phyloP scores from a whole-genome alignment of 2,797 vertebrate genomes.

The Carapus acus region DNA sequence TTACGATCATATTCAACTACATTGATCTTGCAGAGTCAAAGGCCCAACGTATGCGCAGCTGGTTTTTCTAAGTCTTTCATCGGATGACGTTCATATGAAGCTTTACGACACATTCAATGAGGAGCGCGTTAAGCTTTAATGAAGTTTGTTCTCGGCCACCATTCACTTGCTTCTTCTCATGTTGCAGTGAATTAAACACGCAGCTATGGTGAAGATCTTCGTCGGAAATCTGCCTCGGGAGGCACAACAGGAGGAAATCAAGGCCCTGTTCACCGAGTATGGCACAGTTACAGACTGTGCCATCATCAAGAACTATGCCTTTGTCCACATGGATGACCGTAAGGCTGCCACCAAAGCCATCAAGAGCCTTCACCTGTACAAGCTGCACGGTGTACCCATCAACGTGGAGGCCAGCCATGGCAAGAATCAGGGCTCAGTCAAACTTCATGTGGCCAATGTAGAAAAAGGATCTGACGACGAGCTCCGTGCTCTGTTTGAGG shows the following conservation, averaged over 20 bases:
- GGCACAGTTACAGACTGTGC: conserved; percentile 76
- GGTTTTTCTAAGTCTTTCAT: too few relatives aligned
- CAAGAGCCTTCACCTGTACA: conserved; percentile 70
- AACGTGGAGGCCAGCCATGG: conserved; percentile 76
- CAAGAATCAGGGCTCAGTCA: conserved; percentile 73
- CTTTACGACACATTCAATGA: too few relatives aligned
- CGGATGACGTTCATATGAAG: too few relatives aligned
- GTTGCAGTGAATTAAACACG: conserved; percentile 11
- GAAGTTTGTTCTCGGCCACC: too few relatives aligned
- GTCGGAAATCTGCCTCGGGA: conserved; percentile 76
- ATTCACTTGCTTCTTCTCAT: background rate
- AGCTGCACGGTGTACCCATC: conserved; percentile 71
- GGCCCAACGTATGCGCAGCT: background rate
- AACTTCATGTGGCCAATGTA: conserved; percentile 79
- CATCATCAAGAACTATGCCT: conserved; percentile 79
- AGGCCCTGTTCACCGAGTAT: conserved; percentile 68
- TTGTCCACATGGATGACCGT: conserved; percentile 79
- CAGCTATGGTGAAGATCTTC: conserved; percentile 77
- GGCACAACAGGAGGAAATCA: conserved; percentile 72
- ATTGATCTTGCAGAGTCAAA: background rate
- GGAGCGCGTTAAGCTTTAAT: too few relatives aligned
- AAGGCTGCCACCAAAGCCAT: conserved; percentile 77
- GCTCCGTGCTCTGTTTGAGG: conserved; percentile 71
- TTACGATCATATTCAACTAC: too few relatives aligned
- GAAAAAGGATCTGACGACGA: conserved; percentile 70